Evolutionary conservation across 2,888 invertebrate species (phyloP), one percentile per base, ranked within the genome.

Genomic region (Clostera curtula): DNA sequence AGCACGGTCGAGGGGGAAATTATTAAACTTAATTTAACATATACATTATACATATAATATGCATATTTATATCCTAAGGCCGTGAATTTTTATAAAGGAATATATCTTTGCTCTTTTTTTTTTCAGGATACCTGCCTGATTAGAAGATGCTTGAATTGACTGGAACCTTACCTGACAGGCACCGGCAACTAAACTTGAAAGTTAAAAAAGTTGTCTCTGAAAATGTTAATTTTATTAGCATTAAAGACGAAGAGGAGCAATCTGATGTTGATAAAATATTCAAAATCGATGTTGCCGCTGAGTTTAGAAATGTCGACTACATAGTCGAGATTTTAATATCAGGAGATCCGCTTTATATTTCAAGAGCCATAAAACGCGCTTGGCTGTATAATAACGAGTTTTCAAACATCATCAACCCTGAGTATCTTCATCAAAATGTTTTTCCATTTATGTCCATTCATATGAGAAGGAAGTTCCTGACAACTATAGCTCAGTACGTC

Each of bases 221-320:
- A 5, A 31, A 46, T 5, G 27, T 44, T 0, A 27, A 42, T 6
- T 65, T 72, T 26, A 31, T 62, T 14, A 18, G 50, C 12, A 29
- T 67, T 3, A 51, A 55, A 38, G 26, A 36, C 8, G 32, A 43
- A 19, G 17, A 29, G 2, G 62, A 60, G 23, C 31, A 37, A n/a
- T 44, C 55, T 4, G 76, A 75, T 39, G 25, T 64, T 2, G 73
- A 75, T 22, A 65, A 43, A 16, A 29, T 77, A 2, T 75, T 58
- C 31, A 67, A 70, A 46, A 76, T 77, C 16, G 70, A 70, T 42
- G 34, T 77, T 4, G 76, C 76, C 2, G 59, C 68, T 5, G 61
- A 61, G 36, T 58, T 56, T 11, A 54, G 43, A 32, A 59, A 73
- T 29, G 29, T 63, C 4, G 57, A 66, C 17, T 73, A 65, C 26